Percentiles rank a stretch among this genome's conserved stretches.
Evolutionary conservation across 2,888 invertebrate species (phyloP).

Genomic region (Protodeltote pygarga): DNA sequence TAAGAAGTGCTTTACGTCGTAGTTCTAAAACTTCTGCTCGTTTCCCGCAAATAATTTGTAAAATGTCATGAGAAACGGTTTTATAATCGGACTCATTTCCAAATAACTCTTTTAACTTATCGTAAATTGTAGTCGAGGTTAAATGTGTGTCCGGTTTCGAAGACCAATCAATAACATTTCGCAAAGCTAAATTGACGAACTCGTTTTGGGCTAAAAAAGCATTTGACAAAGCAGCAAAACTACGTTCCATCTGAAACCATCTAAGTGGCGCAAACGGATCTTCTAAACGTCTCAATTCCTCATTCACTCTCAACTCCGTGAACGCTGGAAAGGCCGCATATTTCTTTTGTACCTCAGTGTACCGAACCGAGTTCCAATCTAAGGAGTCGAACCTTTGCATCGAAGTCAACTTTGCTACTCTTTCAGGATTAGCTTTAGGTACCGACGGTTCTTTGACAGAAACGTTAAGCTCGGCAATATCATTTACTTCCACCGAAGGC

Average conservation of each 20-base stretch:
- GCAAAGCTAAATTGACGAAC: not conserved
- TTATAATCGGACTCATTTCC: not conserved
- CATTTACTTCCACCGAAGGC: not conserved
- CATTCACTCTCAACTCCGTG: not conserved
- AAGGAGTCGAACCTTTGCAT: not conserved
- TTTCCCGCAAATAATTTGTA: not conserved
- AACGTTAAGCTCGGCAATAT: not conserved
- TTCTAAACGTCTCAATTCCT: not conserved
- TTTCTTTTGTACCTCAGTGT: not conserved
- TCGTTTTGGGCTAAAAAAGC: not conserved
- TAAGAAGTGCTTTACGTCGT: not conserved
- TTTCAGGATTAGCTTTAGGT: not conserved
- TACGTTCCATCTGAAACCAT: not conserved
- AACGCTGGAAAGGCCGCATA: not conserved
- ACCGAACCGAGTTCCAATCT: not conserved
- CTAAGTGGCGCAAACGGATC: not conserved
- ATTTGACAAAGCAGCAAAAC: not conserved
- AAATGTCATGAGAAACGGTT: too few species aligned
- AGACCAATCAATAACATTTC: not conserved
- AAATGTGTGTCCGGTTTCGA: not conserved
- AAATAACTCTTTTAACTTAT: not conserved
- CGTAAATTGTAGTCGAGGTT: not conserved
- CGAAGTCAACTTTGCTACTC: not conserved
- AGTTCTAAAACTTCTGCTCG: not conserved
- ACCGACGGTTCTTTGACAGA: not conserved